A percentile compares a stretch with the other conserved stretches of the same genome.
phyloP scores from a whole-genome alignment of 2,888 invertebrate species.

The Brachypterus glaber region DNA sequence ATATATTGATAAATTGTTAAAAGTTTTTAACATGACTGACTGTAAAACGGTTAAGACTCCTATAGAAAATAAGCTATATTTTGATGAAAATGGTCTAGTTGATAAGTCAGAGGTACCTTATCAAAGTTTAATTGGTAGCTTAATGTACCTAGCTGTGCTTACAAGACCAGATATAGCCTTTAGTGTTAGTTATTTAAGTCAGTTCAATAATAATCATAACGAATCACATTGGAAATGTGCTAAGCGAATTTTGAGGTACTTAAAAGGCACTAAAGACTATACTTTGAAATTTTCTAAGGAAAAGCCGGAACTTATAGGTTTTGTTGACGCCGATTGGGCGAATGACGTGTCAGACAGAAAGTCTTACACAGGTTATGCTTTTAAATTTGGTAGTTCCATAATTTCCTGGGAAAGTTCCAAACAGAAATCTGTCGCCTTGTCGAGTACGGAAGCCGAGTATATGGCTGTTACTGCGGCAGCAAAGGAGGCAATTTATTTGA shows the following conservation, averaged over 20 bases:
- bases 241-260: constrained; percentile 15
- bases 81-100: constrained; percentile 7
- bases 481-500: constrained; percentile 20
- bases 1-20: constrained; percentile 16
- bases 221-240: constrained; percentile 14
- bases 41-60: constrained; percentile 15
- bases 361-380: constrained; percentile 30
- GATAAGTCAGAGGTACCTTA: constrained; percentile 15
- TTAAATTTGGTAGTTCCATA: constrained; percentile 16
- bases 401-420: constrained; percentile 25
- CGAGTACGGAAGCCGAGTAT: too few relatives aligned
- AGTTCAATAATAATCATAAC: constrained; percentile 14
- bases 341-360: constrained; percentile 27
- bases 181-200: too few relatives aligned
- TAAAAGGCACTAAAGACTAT: too few relatives aligned
- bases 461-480: constrained; percentile 18
- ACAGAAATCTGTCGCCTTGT: constrained; percentile 24
- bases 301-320: constrained; percentile 12
- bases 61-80: constrained; percentile 15
- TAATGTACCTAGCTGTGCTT: constrained; percentile 15
- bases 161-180: constrained; percentile 19
- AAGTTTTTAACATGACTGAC: constrained; percentile 15
- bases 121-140: constrained; percentile 16
- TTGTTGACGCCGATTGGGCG: constrained; percentile 21
- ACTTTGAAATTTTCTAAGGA: constrained; percentile 15